phyloP scores from a whole-genome alignment of 1,140 invertebrate species.

The Chlorops oryzae region DNA sequence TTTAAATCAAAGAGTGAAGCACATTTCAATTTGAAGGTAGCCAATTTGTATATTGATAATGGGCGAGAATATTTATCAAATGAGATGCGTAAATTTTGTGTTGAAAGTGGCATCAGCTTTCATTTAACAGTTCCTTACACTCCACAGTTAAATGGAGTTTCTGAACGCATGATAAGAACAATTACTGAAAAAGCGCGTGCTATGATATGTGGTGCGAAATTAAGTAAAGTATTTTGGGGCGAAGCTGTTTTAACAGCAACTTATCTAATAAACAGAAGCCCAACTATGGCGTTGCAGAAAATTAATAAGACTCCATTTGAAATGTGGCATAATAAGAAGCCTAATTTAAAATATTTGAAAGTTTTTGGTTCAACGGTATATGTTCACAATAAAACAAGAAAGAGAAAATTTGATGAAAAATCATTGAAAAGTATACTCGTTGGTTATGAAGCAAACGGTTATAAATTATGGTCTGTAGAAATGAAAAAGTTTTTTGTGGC shows the following conservation, averaged over 20 bases:
- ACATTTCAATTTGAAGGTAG: conserved; percentile 42
- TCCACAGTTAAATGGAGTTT: conserved; percentile 51
- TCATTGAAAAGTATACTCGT: conserved; percentile 45
- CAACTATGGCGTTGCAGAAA: conserved; percentile 39
- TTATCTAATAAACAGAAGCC: conserved; percentile 49
- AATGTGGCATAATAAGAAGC: conserved; percentile 49
- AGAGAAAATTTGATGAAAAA: conserved; percentile 46
- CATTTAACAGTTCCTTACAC: conserved; percentile 48
- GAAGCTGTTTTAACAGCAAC: conserved; percentile 42
- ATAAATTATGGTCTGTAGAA: conserved; percentile 44
- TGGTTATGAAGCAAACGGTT: conserved; percentile 48
- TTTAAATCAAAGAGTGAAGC: conserved; percentile 37
- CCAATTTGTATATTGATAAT: conserved; percentile 29
- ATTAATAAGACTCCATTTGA: conserved; percentile 47
- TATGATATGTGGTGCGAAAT: conserved; percentile 38
- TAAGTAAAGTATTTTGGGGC: conserved; percentile 41
- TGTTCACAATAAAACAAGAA: conserved; percentile 45
- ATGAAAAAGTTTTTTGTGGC: conserved; percentile 34
- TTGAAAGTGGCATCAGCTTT: conserved; percentile 48
- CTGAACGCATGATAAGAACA: conserved; percentile 49
- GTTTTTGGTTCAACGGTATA: conserved; percentile 50
- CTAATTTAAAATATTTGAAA: conserved; percentile 48
- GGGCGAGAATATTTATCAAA: conserved; percentile 15
- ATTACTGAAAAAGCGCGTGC: conserved; percentile 47
- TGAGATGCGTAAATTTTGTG: conserved; percentile 42